Evolutionary conservation across 30 jellyfish, hydroid and myxozoan species (phyloP).

Genomic region (Cassiopea xamachana): DNA sequence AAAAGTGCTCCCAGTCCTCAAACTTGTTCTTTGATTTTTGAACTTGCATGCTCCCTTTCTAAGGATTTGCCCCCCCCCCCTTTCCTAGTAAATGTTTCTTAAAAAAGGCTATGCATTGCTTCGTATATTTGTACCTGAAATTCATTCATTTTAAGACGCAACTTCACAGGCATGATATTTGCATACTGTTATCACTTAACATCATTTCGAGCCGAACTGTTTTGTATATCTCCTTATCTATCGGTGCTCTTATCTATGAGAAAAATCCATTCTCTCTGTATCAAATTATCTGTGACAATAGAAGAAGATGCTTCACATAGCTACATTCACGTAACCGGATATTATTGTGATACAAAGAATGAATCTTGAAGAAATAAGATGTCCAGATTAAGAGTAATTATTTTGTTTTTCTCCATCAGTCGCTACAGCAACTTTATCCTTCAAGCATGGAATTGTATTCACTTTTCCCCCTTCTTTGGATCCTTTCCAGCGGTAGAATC

Average conservation of each 20-base stretch:
- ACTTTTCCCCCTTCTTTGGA: neutral
- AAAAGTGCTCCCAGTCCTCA: too few species aligned
- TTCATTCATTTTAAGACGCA: neutral
- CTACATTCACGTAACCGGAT: constrained; percentile 18
- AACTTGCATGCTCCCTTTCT: too few species aligned
- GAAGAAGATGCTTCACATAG: constrained; percentile 6
- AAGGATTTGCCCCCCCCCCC: too few species aligned
- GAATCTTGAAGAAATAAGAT: neutral
- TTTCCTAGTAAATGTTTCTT: too few species aligned
- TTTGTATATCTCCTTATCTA: constrained; percentile 5
- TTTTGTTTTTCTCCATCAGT: neutral
- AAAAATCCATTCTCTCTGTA: constrained; percentile 6
- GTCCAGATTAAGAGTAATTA: neutral
- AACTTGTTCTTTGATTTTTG: too few species aligned
- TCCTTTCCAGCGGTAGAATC: neutral
- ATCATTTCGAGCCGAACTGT: neutral
- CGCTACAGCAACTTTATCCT: neutral
- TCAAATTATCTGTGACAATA: constrained; percentile 1
- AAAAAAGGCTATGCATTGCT: too few species aligned
- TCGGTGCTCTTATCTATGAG: neutral
- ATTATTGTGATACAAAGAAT: neutral
- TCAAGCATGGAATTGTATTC: neutral
- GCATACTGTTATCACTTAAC: neutral
- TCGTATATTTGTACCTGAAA: too few species aligned
- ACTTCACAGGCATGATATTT: neutral